Evolutionary conservation across 2,797 vertebrate species (phyloP).

Genomic region (Tokudaia tokunoshimensis): DNA sequence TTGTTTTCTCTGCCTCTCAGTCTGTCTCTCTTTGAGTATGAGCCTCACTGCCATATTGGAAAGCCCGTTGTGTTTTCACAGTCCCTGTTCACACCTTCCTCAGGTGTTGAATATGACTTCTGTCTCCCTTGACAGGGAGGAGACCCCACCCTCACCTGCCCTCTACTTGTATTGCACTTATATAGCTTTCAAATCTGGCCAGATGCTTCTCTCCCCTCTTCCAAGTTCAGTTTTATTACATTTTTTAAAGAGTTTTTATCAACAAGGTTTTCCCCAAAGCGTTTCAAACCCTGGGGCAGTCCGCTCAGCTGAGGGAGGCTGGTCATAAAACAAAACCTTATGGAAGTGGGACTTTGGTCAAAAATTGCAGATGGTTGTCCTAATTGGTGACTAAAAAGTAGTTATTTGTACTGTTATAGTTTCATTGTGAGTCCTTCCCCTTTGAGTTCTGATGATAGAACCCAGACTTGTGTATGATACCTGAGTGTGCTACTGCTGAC

Average conservation of each 20-base stretch:
- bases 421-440: background rate
- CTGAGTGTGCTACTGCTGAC: background rate
- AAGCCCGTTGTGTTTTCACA: background rate
- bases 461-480: background rate
- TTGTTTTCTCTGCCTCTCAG: background rate
- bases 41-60: background rate
- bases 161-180: background rate
- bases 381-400: background rate
- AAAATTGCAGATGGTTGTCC: background rate
- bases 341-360: background rate
- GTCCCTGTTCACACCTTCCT: background rate
- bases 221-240: too few species aligned
- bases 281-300: background rate
- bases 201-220: too few species aligned
- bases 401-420: background rate
- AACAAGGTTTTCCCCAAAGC: too few species aligned
- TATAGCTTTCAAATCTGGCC: too few species aligned
- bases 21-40: background rate
- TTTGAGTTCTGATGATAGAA: background rate
- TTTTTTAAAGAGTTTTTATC: too few species aligned
- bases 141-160: background rate
- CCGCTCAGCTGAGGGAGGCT: background rate
- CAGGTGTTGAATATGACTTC: background rate
- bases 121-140: background rate
- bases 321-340: background rate